These are phyloP conservation scores for Drosophila pseudotalamancana DNA, from an alignment of 2,888 invertebrate species.

Conservation along the genomic window DNA sequence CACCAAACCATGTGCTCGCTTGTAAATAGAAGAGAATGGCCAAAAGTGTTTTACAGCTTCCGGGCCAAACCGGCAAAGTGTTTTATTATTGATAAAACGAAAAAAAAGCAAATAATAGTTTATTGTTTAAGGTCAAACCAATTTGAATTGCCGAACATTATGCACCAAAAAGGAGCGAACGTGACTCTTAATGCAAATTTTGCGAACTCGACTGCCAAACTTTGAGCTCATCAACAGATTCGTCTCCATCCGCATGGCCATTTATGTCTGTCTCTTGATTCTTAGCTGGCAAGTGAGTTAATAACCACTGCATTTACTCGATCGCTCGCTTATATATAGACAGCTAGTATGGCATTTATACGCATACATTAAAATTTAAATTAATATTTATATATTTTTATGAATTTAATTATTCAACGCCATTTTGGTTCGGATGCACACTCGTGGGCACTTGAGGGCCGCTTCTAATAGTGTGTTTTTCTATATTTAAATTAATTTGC, in stretches of 20 bases:
- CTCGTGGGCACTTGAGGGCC: constrained; percentile 44
- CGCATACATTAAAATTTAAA: constrained; percentile 44
- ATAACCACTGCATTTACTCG: constrained; percentile 54
- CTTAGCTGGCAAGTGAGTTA: constrained; percentile 59
- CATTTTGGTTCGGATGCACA: constrained; percentile 37
- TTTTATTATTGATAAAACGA: constrained; percentile 14
- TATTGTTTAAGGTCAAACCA: constrained; percentile 31
- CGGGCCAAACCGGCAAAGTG: constrained; percentile 26
- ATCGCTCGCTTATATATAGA: constrained; percentile 9
- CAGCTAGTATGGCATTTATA: constrained; percentile 56
- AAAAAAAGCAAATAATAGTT: constrained; percentile 4
- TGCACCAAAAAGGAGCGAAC: constrained; percentile 61
- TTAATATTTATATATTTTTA: constrained; percentile 38
- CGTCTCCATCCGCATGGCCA: constrained; percentile 44
- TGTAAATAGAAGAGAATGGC: constrained; percentile 25
- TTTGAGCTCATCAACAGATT: constrained; percentile 37
- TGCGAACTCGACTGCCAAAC: constrained; percentile 27
- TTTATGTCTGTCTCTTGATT: constrained; percentile 40
- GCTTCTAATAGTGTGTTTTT: constrained; percentile 36
- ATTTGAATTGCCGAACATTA: constrained; percentile 50
- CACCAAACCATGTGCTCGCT: not conserved
- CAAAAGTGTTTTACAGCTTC: constrained; percentile 42
- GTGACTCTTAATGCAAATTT: constrained; percentile 47
- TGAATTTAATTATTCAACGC: constrained; percentile 55
- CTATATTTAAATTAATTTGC: constrained; percentile 12